Percentiles rank a stretch among this genome's conserved stretches.
Evolutionary conservation across 2,888 invertebrate genomes (phyloP).

Genomic region (Heliconius aoede): DNA sequence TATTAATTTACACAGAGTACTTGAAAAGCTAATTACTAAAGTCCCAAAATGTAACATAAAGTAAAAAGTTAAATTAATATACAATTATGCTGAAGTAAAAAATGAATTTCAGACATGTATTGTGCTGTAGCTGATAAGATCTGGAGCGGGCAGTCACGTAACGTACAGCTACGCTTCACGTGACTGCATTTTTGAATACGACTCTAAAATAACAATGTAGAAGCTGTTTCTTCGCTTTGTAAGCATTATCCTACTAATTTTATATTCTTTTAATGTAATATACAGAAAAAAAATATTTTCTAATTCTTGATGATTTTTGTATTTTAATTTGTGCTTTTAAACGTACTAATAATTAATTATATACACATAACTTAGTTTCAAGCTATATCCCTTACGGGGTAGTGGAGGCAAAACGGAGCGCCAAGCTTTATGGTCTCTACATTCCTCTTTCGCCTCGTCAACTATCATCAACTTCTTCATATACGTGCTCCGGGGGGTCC

Average conservation of each 20-base stretch:
- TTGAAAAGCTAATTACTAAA: neutral
- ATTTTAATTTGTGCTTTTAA: neutral
- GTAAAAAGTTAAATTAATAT: slow-evolving; percentile 18
- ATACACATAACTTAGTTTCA: too few species aligned
- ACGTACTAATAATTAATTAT: too few species aligned
- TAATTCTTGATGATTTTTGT: neutral
- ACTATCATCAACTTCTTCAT: too few species aligned
- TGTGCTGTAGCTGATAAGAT: slow-evolving; percentile 43
- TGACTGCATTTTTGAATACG: slow-evolving; percentile 38
- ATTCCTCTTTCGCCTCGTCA: too few species aligned
- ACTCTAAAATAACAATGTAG: slow-evolving; percentile 30
- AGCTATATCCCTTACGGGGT: too few species aligned
- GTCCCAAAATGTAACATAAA: neutral
- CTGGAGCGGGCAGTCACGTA: slow-evolving; percentile 38
- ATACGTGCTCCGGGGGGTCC: too few species aligned
- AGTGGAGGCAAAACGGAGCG: too few species aligned
- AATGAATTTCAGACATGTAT: slow-evolving; percentile 37
- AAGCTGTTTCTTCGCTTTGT: neutral
- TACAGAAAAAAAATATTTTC: neutral
- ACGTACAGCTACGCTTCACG: slow-evolving; percentile 38
- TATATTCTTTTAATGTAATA: neutral
- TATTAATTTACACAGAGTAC: neutral
- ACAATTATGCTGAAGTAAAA: slow-evolving; percentile 26
- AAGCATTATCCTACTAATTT: neutral
- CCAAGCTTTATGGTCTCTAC: too few species aligned